These are phyloP conservation scores for Saturnia pavonia DNA, from an alignment of 2,888 invertebrate genomes.

Conservation along the genomic window DNA sequence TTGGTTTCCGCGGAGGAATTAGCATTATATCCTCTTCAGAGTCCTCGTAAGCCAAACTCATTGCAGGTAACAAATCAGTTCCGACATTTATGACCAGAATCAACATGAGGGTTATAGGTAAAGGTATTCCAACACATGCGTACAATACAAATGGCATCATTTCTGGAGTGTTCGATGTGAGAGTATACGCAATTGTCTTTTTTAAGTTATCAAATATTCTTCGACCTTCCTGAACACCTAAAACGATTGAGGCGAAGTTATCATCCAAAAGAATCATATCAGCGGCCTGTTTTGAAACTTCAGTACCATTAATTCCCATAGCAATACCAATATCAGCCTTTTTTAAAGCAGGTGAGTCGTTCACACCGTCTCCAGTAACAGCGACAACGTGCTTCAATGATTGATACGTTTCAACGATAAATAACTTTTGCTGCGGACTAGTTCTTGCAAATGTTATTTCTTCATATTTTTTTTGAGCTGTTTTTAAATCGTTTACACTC, in stretches of 20 bases:
- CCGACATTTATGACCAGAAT: constrained; percentile 90
- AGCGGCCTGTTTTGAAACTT: constrained; percentile 93
- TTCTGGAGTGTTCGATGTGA: constrained; percentile 92
- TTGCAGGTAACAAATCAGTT: constrained; percentile 89
- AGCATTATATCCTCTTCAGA: constrained; percentile 89
- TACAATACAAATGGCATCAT: constrained; percentile 91
- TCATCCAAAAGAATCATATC: constrained; percentile 95
- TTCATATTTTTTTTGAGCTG: constrained; percentile 80
- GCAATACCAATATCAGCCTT: constrained; percentile 92
- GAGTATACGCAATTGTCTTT: constrained; percentile 92
- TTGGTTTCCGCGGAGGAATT: constrained; percentile 77
- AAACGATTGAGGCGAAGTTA: constrained; percentile 93
- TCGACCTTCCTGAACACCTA: constrained; percentile 91
- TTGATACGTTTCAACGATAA: constrained; percentile 90
- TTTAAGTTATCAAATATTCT: constrained; percentile 93
- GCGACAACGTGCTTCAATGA: constrained; percentile 90
- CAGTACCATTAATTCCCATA: constrained; percentile 90
- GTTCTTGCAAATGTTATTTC: constrained; percentile 90
- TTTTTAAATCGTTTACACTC: constrained; percentile 78
- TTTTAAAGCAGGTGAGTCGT: constrained; percentile 93
- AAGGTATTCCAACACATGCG: constrained; percentile 87
- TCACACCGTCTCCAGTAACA: constrained; percentile 94
- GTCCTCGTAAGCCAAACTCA: constrained; percentile 89
- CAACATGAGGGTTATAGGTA: constrained; percentile 83
- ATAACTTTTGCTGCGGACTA: constrained; percentile 85